Base-by-base conservation (phyloP, 2,797 vertebrate genomes). In the Balearica regulorum region DNA sequence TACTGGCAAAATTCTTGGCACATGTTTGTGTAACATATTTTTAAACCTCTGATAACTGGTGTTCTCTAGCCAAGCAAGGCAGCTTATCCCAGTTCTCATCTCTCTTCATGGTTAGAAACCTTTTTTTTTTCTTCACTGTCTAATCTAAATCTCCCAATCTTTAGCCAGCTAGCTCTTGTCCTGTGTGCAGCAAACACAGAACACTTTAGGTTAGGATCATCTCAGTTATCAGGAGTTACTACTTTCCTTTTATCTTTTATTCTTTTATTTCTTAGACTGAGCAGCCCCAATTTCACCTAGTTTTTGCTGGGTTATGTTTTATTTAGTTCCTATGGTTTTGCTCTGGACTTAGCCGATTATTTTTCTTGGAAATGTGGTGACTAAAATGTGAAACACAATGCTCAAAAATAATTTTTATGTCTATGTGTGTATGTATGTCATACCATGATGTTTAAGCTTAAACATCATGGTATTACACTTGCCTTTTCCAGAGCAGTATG, bases 1-100 rank as follows among this genome's bases (percentile, higher is more conserved):
- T 57, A 28, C n/a, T 0, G 1, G 31, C 29, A 68, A 19, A 29
- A 43, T 57, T 68, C n/a, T 66, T 68, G 48, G 26, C 37, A 10
- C 1, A 0, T 31, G 12, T 79, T 64, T 51, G 26, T 62, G 21
- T 71, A 13, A 21, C 0, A 1, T 39, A 10, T 65, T 55, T n/a
- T 60, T 70, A 49, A 84, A 80, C 18, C 29, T 70, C 43, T 48
- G 15, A 44, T 61, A 54, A 29, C 7, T 12, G 3, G 16, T 51
- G 69, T 44, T 84, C 43, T 55, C 13, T 25, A 33, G 17, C 21
- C 13, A 12, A 15, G 29, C 43, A 62, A 72, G 54, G 81, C 49
- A 58, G 26, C 1, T 0, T 68, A 28, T 89, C 54, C 49, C 44
- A 26, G 24, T 46, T 51, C 60, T 80, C n/a, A 12, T 29, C 25